Evolutionary conservation across 2,797 vertebrate species (phyloP).

Genomic region (Sandelia bainsii): DNA sequence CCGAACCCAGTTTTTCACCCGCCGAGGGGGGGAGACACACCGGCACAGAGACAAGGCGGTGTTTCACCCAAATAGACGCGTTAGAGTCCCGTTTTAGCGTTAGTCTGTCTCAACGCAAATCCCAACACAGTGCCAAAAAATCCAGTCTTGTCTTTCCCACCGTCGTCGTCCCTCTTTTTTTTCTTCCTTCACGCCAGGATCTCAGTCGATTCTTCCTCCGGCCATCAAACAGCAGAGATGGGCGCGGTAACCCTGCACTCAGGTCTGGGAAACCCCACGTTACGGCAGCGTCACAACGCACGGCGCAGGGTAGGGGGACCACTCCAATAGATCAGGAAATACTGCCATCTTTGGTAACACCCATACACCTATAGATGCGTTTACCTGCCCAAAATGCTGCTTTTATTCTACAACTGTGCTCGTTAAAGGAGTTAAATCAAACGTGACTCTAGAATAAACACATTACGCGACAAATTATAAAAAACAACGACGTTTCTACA

Average conservation of each 20-base stretch:
- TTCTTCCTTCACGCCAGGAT: constrained; percentile 77
- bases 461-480: background rate
- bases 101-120: constrained; percentile 57
- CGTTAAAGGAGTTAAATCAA: background rate
- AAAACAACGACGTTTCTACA: background rate
- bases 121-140: constrained; percentile 65
- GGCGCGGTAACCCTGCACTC: constrained; percentile 91
- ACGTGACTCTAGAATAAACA: background rate
- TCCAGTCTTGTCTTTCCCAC: constrained; percentile 76
- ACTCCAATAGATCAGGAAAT: constrained; percentile 73
- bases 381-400: constrained; percentile 22
- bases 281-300: constrained; percentile 84
- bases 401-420: background rate
- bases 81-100: constrained; percentile 57
- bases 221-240: constrained; percentile 90
- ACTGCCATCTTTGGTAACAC: constrained; percentile 73
- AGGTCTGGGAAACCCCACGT: constrained; percentile 89
- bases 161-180: constrained; percentile 76
- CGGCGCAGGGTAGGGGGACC: constrained; percentile 75
- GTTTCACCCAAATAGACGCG: constrained; percentile 69
- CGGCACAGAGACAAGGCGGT: constrained; percentile 79
- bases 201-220: constrained; percentile 86
- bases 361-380: constrained; percentile 11
- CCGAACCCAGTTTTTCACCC: constrained; percentile 86
- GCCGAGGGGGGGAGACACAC: constrained; percentile 82